These are phyloP conservation scores for Thereva unica DNA, from an alignment of 2,888 invertebrate species.

Conservation along the genomic window DNA sequence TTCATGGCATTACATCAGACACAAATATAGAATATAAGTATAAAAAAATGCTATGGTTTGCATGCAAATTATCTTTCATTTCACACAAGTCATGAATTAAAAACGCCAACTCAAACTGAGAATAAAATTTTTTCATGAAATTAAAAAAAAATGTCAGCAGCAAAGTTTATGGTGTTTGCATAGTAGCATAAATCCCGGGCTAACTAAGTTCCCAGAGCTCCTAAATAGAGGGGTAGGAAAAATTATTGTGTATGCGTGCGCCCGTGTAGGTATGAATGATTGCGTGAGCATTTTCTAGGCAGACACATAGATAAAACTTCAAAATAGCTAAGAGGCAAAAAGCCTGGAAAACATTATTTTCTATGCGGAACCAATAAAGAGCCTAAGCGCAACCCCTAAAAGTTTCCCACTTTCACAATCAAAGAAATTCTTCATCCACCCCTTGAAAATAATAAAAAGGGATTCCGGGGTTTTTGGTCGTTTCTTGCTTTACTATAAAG, in stretches of 20 bases:
- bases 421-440: too few species aligned
- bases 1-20: too few species aligned
- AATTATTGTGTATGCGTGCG: conserved; percentile 2
- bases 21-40: too few species aligned
- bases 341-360: conserved; percentile 3
- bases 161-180: background rate
- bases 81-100: too few species aligned
- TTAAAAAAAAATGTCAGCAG: conserved; percentile 4
- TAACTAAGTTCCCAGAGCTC: background rate
- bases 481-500: too few species aligned
- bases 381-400: conserved; percentile 16
- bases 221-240: background rate
- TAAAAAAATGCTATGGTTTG: too few species aligned
- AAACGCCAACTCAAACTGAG: background rate
- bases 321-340: background rate
- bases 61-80: too few species aligned
- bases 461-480: too few species aligned
- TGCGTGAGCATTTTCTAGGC: background rate
- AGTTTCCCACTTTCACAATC: background rate
- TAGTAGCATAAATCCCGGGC: conserved; percentile 36
- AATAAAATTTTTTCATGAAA: background rate
- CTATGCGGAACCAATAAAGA: conserved; percentile 30
- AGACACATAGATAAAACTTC: background rate
- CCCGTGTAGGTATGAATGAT: background rate
- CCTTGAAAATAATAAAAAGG: too few species aligned